Conservation (phyloP, 2,113 vertebrate genomes). For the Sclerurus mexicanus region DNA sequence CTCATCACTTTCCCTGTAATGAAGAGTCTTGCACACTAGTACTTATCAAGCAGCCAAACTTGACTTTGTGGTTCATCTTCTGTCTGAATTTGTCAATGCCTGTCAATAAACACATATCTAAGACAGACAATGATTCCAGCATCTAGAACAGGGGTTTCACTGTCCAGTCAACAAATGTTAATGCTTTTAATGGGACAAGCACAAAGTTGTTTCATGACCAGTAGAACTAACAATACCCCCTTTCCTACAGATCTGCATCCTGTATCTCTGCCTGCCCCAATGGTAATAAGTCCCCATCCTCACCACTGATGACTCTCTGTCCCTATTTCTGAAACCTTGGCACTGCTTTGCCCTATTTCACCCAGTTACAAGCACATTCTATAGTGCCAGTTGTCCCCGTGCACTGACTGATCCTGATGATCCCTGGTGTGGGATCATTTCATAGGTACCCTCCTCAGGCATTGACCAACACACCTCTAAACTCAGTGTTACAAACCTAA, state of each 20-base stretch:
- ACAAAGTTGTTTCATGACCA: background rate
- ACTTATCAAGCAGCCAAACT: background rate
- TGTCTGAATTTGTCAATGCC: background rate
- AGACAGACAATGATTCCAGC: background rate
- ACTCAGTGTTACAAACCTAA: background rate
- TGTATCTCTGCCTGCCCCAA: background rate
- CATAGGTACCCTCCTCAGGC: background rate
- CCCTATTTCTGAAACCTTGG: background rate
- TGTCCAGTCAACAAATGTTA: background rate
- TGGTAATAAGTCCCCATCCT: background rate
- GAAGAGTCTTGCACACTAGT: background rate
- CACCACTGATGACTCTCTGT: background rate
- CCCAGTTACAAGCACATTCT: accelerated
- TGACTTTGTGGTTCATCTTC: background rate
- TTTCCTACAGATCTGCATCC: background rate
- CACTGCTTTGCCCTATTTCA: background rate
- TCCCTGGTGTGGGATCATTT: background rate
- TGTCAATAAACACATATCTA: background rate
- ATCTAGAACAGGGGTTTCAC: background rate
- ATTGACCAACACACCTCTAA: background rate
- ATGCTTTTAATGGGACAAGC: background rate
- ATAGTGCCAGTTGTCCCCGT: background rate
- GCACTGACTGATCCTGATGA: background rate
- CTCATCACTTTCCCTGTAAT: background rate
- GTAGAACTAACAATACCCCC: background rate